phyloP scores from a whole-genome alignment of 1,140 invertebrate species.

The Pseudomyrmex dendroicus region DNA sequence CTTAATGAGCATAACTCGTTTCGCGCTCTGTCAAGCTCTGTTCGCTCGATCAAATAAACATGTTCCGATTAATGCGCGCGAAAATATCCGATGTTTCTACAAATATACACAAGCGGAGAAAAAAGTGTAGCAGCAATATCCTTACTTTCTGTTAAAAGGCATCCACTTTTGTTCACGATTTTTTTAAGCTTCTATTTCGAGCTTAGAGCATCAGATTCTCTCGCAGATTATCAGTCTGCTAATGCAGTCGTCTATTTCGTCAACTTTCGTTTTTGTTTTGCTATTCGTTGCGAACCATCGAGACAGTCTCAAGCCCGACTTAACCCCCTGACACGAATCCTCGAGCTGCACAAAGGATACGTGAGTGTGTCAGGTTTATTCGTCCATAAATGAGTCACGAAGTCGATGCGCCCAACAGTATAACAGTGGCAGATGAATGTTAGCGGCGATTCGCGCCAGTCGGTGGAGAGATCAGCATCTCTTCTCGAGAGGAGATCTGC shows the following conservation, averaged over 20 bases:
- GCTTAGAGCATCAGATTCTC: not conserved
- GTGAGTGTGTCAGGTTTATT: conserved; percentile 64
- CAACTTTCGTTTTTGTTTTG: conserved; percentile 22
- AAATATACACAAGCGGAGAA: too few species aligned
- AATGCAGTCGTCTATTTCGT: not conserved
- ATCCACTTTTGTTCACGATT: not conserved
- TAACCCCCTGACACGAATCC: conserved; percentile 2
- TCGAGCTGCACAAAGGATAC: conserved; percentile 13
- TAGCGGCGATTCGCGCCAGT: conserved; percentile 68
- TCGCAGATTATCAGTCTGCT: not conserved
- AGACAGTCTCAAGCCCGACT: not conserved
- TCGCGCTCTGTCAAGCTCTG: conserved; percentile 15
- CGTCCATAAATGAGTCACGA: conserved; percentile 81
- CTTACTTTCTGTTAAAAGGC: not conserved
- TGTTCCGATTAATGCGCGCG: too few species aligned
- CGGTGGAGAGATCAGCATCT: conserved; percentile 79
- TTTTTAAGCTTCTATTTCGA: not conserved
- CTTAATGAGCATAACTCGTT: conserved; percentile 9
- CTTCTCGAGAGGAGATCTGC: conserved; percentile 62
- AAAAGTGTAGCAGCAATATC: too few species aligned
- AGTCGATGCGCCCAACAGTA: conserved; percentile 69
- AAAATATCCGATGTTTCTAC: not conserved
- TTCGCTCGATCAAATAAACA: not conserved
- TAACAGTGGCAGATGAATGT: conserved; percentile 44
- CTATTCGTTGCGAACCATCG: not conserved